Evolutionary conservation across 2,888 invertebrate genomes (phyloP).

Genomic region (Drosophila nigricruria): DNA sequence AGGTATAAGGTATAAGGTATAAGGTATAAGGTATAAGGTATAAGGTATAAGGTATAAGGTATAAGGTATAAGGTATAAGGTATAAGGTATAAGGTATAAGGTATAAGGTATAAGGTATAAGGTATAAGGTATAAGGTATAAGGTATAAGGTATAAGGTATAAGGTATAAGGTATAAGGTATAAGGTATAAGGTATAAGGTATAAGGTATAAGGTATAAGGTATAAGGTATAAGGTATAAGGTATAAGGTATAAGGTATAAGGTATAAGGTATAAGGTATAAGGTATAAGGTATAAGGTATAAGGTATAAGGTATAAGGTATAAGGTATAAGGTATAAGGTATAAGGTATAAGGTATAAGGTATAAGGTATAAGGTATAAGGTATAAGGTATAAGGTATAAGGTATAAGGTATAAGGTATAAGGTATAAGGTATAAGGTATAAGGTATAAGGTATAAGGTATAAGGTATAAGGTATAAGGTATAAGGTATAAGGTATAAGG

Average conservation of each 20-base stretch:
- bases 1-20: neutral
- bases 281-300: neutral
- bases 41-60: slow-evolving; percentile 1
- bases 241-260: neutral
- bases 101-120: neutral
- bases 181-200: neutral
- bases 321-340: neutral
- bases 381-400: neutral
- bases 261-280: neutral
- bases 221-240: neutral
- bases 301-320: neutral
- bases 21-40: neutral
- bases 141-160: slow-evolving; percentile 4
- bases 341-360: neutral
- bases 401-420: neutral
- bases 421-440: slow-evolving; percentile 1
- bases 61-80: neutral
- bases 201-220: neutral
- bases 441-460: neutral
- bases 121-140: neutral
- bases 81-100: neutral
- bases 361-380: neutral
- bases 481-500: neutral
- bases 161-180: neutral
- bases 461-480: neutral